Base-by-base conservation (phyloP, 2,888 invertebrate genomes). In the Cremastobaeus sp. region DNA sequence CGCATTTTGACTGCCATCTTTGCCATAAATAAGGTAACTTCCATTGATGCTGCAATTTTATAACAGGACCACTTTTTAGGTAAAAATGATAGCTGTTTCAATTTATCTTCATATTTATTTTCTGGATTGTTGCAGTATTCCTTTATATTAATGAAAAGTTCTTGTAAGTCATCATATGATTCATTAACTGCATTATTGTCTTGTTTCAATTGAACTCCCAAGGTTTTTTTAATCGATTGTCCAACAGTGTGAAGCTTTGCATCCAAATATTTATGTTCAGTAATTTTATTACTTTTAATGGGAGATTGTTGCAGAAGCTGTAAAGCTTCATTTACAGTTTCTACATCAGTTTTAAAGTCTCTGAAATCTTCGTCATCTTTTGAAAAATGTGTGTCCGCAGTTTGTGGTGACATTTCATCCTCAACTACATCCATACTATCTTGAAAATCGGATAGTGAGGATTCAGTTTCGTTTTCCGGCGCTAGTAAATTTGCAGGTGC, bases 111-210 rank as follows among this genome's bases (percentile, higher is more conserved):
- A 35, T 57, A 57, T n/a, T n/a, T n/a, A n/a, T n/a, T n/a, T n/a
- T 37, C 12, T 35, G 25, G 35, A 59, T 15, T 37, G 12, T 45
- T 1, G 18, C 47, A 47, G 3, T 60, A n/a, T 3, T 34, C 14
- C 39, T 48, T 60, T 39, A 60, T 39, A 20, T 60, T 48, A 17
- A 28, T 6, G 20, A 35, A 48, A 39, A 60, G 6, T 48, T 59
- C 39, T 37, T 60, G 11, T n/a, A 60, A 48, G 18, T 60, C 60
- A 18, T 25, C 39, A 8, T 47, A 35, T 17, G 35, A 4, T 35
- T 21, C 35, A 4, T 43, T 43, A n/a, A 9, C 18, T 9, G 57
- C 5, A 37, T 21, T 59, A 35, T 59, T 5, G 17, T 9, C 18
- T 25, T 6, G n/a, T 21, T 57, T 28, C 5, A n/a, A n/a, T n/a